Evolutionary conservation across 1,140 invertebrate genomes (phyloP), one percentile per base, ranked within the genome.

Genomic region (Ladona fulva): DNA sequence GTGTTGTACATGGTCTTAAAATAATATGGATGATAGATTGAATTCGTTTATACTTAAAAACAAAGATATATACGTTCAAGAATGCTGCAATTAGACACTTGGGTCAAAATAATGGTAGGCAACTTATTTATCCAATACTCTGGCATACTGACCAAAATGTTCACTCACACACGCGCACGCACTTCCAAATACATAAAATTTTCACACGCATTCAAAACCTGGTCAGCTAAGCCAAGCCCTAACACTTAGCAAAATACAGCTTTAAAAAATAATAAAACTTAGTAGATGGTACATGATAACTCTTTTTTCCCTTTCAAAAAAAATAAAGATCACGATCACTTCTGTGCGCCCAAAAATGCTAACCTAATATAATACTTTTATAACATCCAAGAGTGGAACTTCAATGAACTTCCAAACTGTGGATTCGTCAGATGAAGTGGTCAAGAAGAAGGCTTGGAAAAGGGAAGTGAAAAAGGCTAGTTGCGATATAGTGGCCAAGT

Each of bases 341-440:
- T 66, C 52, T 66, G 52, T 66, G 52, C 52, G 52, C 52, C 52
- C 52, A 66, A 66, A 66, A 66, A 66, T 66, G 52, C 52, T 66
- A 66, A 66, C 52, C 52, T 66, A 66, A 66, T 66, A 66, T 66
- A 66, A 66, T 66, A 66, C 52, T 66, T 66, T 66, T 66, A 66
- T 37, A 37, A 66, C 5, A 66, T 66, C 52, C 52, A 66, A 66
- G 52, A 66, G 52, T 66, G n/a, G 52, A 66, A 66, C 52, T 66
- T 66, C 52, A 66, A 66, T 66, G 52, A 66, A 66, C 52, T 19
- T 66, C n/a, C 52, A 37, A 37, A 37, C 29, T 37, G 29, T 37
- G 29, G 52, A 19, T 66, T 66, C 52, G 14, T 66, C 52, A 66
- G 16, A 66, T 66, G 52, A 66, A 66, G n/a, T 66, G 52, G 52